These are phyloP conservation scores for Periphyllus acericola DNA, from an alignment of 2,888 invertebrate genomes.

Conservation along the genomic window DNA sequence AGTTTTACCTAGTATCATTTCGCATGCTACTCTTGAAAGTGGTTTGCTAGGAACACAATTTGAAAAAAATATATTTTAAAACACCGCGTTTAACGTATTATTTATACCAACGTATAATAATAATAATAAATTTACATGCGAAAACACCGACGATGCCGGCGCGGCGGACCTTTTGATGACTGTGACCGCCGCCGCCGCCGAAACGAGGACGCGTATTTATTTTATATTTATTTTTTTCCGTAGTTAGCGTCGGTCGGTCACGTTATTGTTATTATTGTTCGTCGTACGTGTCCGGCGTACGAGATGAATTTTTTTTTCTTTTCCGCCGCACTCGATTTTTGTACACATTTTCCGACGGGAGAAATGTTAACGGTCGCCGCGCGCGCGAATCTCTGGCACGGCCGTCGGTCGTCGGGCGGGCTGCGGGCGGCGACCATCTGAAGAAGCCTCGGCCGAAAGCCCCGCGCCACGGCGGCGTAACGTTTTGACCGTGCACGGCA, in stretches of 20 bases:
- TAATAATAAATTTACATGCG: slow-evolving; percentile 46
- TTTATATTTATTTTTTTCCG: neutral
- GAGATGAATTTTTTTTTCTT: slow-evolving; percentile 3
- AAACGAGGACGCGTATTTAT: slow-evolving; percentile 36
- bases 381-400: neutral
- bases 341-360: neutral
- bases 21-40: no score
- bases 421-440: neutral
- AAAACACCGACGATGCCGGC: slow-evolving; percentile 25
- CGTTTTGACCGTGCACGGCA: neutral
- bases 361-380: slow-evolving; percentile 8
- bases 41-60: neutral
- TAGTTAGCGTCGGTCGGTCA: slow-evolving; percentile 43
- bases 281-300: slow-evolving; percentile 46
- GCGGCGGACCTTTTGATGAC: slow-evolving; percentile 37
- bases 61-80: neutral
- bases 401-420: neutral
- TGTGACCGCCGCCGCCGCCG: slow-evolving; percentile 2
- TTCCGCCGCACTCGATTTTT: neutral
- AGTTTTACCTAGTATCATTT: no score
- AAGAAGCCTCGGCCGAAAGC: neutral
- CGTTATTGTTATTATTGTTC: slow-evolving; percentile 40
- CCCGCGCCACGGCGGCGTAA: neutral
- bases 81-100: neutral
- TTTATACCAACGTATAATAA: neutral